These are phyloP conservation scores for Sarcophaga variegata DNA, from an alignment of 2,888 invertebrate species.

Conservation along the genomic window DNA sequence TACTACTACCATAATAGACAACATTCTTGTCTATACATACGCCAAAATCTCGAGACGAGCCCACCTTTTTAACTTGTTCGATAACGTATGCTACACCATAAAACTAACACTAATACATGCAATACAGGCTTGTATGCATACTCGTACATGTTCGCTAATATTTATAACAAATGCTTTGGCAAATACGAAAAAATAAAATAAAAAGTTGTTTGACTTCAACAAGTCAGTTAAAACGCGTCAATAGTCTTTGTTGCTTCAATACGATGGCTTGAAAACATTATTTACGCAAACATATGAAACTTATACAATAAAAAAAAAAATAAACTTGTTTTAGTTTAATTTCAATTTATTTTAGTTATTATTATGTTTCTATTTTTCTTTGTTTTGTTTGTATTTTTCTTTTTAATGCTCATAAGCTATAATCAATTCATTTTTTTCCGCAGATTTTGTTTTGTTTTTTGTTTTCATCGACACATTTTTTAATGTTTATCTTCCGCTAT, in stretches of 20 bases:
- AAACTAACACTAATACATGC: slow-evolving; percentile 3
- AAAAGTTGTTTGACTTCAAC: slow-evolving; percentile 72
- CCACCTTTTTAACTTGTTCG: slow-evolving; percentile 44
- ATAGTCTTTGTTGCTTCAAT: too few relatives aligned
- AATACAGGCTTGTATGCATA: neutral
- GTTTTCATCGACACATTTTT: neutral
- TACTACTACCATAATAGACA: neutral
- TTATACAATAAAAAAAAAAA: too few relatives aligned
- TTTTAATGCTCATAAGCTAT: too few relatives aligned
- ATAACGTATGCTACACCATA: neutral
- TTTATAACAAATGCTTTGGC: slow-evolving; percentile 10
- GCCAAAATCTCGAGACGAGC: slow-evolving; percentile 61
- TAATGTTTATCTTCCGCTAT: too few relatives aligned
- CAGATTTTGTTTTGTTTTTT: neutral
- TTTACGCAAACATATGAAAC: too few relatives aligned
- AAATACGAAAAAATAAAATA: slow-evolving; percentile 46
- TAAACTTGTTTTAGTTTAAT: too few relatives aligned
- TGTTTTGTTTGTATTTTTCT: too few relatives aligned
- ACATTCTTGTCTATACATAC: neutral
- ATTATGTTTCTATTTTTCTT: too few relatives aligned
- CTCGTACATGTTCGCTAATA: neutral
- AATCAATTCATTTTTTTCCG: too few relatives aligned
- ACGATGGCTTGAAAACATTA: too few relatives aligned
- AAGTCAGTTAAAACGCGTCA: too few relatives aligned
- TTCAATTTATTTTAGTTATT: too few relatives aligned